Evolutionary conservation across 2,797 vertebrate species (phyloP).

Genomic region (Syngnathus rostellatus): DNA sequence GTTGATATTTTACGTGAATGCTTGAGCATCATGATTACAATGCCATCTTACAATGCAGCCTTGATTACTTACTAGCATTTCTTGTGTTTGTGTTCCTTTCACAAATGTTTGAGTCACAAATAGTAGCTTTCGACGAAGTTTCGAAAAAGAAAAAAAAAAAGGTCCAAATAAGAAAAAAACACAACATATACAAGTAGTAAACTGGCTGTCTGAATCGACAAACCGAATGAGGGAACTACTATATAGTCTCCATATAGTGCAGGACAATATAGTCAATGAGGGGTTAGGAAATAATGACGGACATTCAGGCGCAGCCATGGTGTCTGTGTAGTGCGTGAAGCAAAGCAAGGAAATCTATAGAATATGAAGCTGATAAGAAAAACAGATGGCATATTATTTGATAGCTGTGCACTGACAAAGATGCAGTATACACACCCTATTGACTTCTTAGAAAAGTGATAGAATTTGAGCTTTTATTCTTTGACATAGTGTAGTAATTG

Average conservation of each 20-base stretch:
- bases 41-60: not conserved
- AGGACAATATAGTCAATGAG: too few species aligned
- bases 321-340: not conserved
- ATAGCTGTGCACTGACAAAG: not conserved
- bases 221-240: too few species aligned
- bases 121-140: not conserved
- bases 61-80: not conserved
- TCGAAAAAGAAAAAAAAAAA: too few species aligned
- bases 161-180: too few species aligned
- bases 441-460: not conserved
- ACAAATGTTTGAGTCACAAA: not conserved
- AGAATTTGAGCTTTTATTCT: slow-evolving; percentile 3
- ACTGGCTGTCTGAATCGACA: too few species aligned
- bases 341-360: not conserved
- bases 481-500: slow-evolving; percentile 4
- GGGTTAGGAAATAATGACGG: too few species aligned
- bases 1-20: not conserved
- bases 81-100: not conserved
- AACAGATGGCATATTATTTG: not conserved
- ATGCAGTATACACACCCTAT: not conserved
- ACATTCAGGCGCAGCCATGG: too few species aligned
- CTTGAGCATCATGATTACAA: not conserved
- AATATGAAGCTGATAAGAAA: not conserved
- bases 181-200: too few species aligned
- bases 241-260: too few species aligned